phyloP scores from a whole-genome alignment of 2,797 vertebrate genomes.

The Coracias cyanogaster region DNA sequence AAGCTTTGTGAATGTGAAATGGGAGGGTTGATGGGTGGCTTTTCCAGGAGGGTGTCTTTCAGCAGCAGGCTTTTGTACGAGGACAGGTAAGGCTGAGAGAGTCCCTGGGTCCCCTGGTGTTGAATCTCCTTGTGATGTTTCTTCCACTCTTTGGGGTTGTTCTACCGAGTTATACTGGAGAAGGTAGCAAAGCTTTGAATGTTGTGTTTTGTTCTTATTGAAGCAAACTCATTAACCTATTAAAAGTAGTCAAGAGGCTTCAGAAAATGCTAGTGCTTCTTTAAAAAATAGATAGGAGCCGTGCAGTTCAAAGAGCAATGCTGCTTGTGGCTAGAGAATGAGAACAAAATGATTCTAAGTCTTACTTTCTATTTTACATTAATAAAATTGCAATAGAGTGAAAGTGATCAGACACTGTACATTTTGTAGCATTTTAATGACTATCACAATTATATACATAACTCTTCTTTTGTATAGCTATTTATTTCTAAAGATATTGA shows the following conservation, averaged over 20 bases:
- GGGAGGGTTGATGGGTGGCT: background rate
- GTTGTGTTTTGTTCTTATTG: background rate
- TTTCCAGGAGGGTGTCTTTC: background rate
- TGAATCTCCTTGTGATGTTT: background rate
- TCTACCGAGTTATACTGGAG: background rate
- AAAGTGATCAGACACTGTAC: background rate
- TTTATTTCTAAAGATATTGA: background rate
- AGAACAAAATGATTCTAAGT: background rate
- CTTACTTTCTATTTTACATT: background rate
- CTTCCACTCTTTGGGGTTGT: background rate
- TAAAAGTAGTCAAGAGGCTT: background rate
- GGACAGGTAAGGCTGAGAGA: background rate
- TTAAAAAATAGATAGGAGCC: background rate
- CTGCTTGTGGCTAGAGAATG: background rate
- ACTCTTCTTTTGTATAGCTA: background rate
- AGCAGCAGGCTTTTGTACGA: background rate
- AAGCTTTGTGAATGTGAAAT: background rate
- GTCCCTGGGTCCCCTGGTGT: fast-evolving
- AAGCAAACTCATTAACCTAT: background rate
- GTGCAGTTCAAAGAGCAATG: background rate
- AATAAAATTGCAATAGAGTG: background rate
- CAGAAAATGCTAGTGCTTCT: background rate
- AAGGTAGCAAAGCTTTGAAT: background rate
- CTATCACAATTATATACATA: background rate
- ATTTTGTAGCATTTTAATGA: background rate